Evolutionary conservation across 2,797 vertebrate genomes (phyloP), one percentile per base, ranked within the genome.

Genomic region (Paguma larvata): DNA sequence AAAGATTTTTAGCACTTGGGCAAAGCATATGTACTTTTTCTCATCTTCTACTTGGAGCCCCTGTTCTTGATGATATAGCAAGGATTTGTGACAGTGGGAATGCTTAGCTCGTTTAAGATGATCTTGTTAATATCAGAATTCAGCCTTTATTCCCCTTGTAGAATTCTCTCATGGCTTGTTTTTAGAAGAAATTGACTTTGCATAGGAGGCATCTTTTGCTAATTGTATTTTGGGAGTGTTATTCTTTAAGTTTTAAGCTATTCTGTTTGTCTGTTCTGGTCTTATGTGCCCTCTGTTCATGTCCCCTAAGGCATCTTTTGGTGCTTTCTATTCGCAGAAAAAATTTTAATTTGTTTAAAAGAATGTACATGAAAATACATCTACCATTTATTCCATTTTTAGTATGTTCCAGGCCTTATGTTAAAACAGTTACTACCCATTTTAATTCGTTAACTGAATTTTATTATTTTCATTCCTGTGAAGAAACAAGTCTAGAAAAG

Each of bases 381-480:
- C 15, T 82, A 32, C 41, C 3, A 62, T 93, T 93, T 89, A 85
- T 90, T 96, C 27, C 84, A 18, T 92, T 92, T 91, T 89, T 44
- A 65, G 14, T 79, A 72, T 91, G 13, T 92, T 70, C 25, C 21
- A 85, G 16, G 14, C 1, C 7, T 38, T 86, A 5, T 30, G 12
- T 92, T 86, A 46, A 83, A 95, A 79, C 65, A 92, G 0, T 84
- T 91, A 10, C 12, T 86, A 30, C 18, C 21, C 25, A 5, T 92
- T 84, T 87, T 59, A 85, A 70, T 72, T 95, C 62, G 5, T 83
- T 72, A 82, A 27, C 27, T 86, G 25, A 21, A 41, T 96, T 93
- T 85, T 84, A 78, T 62, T 67, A 68, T 48, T 25, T 62, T 67
- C 7, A 46, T 65, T 77, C 4, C 53, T 0, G 9, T 41, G 63